Base-by-base conservation (phyloP, 2,797 vertebrate species). In the Siniperca scherzeri region DNA sequence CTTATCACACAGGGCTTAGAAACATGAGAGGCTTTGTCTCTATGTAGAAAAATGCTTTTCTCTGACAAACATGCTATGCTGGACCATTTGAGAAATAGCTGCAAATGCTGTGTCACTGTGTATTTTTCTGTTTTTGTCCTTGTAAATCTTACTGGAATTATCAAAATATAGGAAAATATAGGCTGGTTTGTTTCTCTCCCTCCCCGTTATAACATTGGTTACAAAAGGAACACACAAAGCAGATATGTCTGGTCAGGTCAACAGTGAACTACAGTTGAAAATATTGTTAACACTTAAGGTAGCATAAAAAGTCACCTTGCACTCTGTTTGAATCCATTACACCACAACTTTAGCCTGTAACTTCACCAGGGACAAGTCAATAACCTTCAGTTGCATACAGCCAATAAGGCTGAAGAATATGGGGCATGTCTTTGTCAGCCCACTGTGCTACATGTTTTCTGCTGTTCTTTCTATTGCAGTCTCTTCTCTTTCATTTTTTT, bases 1-100 rank as follows among this genome's bases (percentile, higher is more conserved):
- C 74, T 81, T 87, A 76, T 91, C 40, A 75, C 75, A 65, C 77
- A 60, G 46, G 22, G 52, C 77, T 88, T 38, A 52, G 87, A 86
- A 87, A 92, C 78, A 76, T 25, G 69, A 87, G 87, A 77, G 8
- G 38, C 84, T 87, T 83, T 88, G 81, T 91, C 53, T 70, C 76
- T n/a, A 2, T 64, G 72, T 70, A 36, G 65, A 42, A 75, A 33
- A 83, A 81, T 64, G 57, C 30, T 9, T 14, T 74, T 67, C n/a
- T 56, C 30, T 82, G 40, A 36, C 17, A 56, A 53, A 52, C 55
- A 27, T 7, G 4, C 36, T 53, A 5, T 59, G 17, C 59, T 48
- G 33, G 21, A 73, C 21, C 30, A 38, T 52, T n/a, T n/a, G 11
- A 53, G 42, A 75, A 59, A 67, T 48, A 36, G 46, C 74, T 48